Evolutionary conservation across 1,140 invertebrate species (phyloP).

Genomic region (Drosophila novamexicana): DNA sequence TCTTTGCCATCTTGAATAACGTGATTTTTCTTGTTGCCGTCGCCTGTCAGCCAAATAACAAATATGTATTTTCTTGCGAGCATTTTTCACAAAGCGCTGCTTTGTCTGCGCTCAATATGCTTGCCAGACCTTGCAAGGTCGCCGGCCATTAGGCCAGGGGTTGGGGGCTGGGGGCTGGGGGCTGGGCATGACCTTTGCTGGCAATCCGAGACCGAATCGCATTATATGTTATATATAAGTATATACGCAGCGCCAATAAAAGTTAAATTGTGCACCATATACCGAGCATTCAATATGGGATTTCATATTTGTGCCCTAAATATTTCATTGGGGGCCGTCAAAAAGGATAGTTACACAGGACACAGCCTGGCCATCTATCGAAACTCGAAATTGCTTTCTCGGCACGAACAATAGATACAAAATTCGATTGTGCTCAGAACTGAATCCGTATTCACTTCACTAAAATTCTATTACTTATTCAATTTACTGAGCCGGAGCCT

Average conservation of each 20-base stretch:
- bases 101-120: constrained; percentile 32
- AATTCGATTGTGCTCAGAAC: constrained; percentile 33
- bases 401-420: constrained; percentile 25
- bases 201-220: constrained; percentile 73
- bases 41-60: constrained; percentile 66
- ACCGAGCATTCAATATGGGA: constrained; percentile 64
- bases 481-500: constrained; percentile 1
- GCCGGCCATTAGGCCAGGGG: neutral
- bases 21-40: constrained; percentile 66
- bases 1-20: constrained; percentile 62
- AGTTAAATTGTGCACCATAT: constrained; percentile 71
- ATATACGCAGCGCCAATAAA: constrained; percentile 68
- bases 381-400: constrained; percentile 43
- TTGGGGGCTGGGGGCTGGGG: neutral
- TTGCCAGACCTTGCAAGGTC: constrained; percentile 46
- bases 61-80: constrained; percentile 46
- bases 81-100: constrained; percentile 29
- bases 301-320: constrained; percentile 78
- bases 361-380: constrained; percentile 28
- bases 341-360: constrained; percentile 50
- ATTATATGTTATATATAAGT: constrained; percentile 49
- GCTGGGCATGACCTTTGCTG: constrained; percentile 64
- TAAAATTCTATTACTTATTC: constrained; percentile 19
- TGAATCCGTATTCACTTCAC: constrained; percentile 1
- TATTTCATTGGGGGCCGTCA: constrained; percentile 67